Percentiles rank a stretch among this genome's conserved stretches.
These are phyloP conservation scores for Cotesia congregata DNA, from an alignment of 2,888 invertebrate genomes.

Conservation along the genomic window DNA sequence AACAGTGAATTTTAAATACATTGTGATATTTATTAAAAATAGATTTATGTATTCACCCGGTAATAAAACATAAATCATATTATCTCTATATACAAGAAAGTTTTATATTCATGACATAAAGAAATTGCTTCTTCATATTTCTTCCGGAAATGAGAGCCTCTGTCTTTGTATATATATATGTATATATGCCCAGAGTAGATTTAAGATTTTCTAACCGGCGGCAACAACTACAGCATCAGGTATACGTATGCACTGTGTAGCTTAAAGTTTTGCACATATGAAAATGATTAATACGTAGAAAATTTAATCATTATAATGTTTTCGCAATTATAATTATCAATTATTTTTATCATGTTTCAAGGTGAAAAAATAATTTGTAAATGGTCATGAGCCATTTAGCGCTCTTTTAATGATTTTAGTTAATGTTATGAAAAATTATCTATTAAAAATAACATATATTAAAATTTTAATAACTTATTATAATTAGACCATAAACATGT, in stretches of 20 bases:
- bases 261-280: slow-evolving; percentile 46
- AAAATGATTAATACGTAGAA: slow-evolving; percentile 47
- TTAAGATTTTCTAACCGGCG: slow-evolving; percentile 39
- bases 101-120: slow-evolving; percentile 13
- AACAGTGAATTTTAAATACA: background rate
- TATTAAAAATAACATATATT: background rate
- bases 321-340: slow-evolving; percentile 6
- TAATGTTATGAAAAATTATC: background rate
- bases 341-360: background rate
- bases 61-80: slow-evolving; percentile 22
- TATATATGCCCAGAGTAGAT: background rate
- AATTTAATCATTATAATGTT: slow-evolving; percentile 49
- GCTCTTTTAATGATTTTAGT: background rate
- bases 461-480: background rate
- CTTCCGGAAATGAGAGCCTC: slow-evolving; percentile 1
- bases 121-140: slow-evolving; percentile 1
- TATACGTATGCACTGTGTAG: slow-evolving; percentile 3
- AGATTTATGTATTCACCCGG: background rate
- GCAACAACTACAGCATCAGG: slow-evolving; percentile 9
- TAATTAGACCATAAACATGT: background rate
- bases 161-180: slow-evolving; percentile 39
- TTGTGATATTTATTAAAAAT: background rate
- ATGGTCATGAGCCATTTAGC: background rate
- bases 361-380: slow-evolving; percentile 15
- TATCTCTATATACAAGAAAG: slow-evolving; percentile 19